Evolutionary conservation across 1,140 invertebrate species (phyloP).

Genomic region (Dendroctonus valens): DNA sequence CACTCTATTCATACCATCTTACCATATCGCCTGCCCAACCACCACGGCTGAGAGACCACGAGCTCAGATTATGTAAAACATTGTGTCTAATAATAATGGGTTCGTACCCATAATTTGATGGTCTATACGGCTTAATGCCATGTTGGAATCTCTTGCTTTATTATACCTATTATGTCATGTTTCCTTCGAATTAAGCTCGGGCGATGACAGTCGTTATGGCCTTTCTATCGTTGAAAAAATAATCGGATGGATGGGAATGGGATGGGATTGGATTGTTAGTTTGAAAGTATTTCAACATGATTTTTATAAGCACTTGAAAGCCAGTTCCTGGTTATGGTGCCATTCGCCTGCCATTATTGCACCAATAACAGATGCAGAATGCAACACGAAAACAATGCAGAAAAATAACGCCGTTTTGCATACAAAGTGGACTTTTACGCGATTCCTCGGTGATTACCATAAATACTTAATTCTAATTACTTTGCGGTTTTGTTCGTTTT

Average conservation of each 20-base stretch:
- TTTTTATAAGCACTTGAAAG: no score
- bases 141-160: constrained; percentile 13
- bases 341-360: neutral
- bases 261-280: neutral
- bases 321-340: no score
- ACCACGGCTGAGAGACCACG: constrained; percentile 2
- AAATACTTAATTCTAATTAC: constrained; percentile 3
- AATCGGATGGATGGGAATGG: neutral
- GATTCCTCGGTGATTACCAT: constrained; percentile 1
- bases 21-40: neutral
- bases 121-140: constrained; percentile 10
- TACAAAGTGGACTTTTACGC: constrained; percentile 1
- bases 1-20: neutral
- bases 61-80: constrained; percentile 15
- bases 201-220: constrained; percentile 14
- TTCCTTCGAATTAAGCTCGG: constrained; percentile 12
- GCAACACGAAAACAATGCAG: neutral
- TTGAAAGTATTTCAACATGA: no score
- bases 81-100: constrained; percentile 10
- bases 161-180: constrained; percentile 14
- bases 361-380: neutral
- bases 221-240: constrained; percentile 5
- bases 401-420: neutral
- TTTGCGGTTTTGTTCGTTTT: neutral
- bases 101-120: constrained; percentile 9